Conservation (phyloP, 2,797 vertebrate species). For the Leptatherina wallacei region DNA sequence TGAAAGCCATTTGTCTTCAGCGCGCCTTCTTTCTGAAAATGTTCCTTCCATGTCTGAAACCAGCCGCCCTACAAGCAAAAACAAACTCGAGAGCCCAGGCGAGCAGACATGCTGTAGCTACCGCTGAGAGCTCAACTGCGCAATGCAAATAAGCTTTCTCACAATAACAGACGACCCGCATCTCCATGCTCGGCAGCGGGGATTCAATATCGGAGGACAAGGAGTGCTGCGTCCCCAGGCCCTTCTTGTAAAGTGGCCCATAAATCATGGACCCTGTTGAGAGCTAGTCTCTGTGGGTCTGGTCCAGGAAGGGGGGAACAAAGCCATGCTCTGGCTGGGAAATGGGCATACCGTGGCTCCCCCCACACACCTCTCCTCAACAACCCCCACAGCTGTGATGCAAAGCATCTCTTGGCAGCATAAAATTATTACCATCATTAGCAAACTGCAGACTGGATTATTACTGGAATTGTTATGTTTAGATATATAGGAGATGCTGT, state of each 20-base stretch:
- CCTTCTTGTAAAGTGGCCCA: slow-evolving; percentile 75
- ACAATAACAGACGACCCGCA: slow-evolving; percentile 61
- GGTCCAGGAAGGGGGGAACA: slow-evolving; percentile 41
- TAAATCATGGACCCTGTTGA: slow-evolving; percentile 80
- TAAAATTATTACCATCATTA: slow-evolving; percentile 57
- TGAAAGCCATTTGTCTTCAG: slow-evolving; percentile 30
- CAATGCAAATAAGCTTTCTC: slow-evolving; percentile 74
- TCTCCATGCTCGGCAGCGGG: slow-evolving; percentile 61
- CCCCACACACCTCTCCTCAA: background rate
- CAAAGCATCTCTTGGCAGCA: slow-evolving; percentile 32
- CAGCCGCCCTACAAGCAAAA: slow-evolving; percentile 45
- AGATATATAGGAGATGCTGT: slow-evolving; percentile 21
- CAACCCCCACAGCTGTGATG: slow-evolving; percentile 12
- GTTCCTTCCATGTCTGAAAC: slow-evolving; percentile 24
- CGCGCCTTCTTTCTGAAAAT: slow-evolving; percentile 19
- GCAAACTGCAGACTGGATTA: slow-evolving; percentile 53
- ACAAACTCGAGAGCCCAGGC: slow-evolving; percentile 46
- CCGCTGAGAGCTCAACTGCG: slow-evolving; percentile 55
- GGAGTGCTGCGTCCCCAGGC: slow-evolving; percentile 67
- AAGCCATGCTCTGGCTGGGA: slow-evolving; percentile 26
- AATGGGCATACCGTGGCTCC: slow-evolving; percentile 12
- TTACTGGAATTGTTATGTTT: slow-evolving; percentile 38
- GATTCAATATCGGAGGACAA: slow-evolving; percentile 75
- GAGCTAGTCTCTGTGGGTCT: slow-evolving; percentile 67
- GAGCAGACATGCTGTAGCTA: slow-evolving; percentile 60